A percentile compares a stretch with the other conserved stretches of the same genome.
These are phyloP conservation scores for Amblyteles armatorius DNA, from an alignment of 2,888 invertebrate genomes.

Conservation along the genomic window DNA sequence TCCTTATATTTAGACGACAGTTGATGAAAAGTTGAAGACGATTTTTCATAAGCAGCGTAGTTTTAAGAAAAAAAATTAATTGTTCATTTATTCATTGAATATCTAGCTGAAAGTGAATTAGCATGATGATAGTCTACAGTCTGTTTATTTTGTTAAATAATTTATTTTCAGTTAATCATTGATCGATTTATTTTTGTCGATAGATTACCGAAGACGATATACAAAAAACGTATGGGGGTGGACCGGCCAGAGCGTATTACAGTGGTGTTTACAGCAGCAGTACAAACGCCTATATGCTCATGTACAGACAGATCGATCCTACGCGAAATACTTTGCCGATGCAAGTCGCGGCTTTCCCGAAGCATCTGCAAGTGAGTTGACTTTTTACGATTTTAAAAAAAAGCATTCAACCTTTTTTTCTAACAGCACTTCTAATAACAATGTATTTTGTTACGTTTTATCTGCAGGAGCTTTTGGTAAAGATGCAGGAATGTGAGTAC, in stretches of 20 bases:
- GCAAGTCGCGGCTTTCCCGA: constrained; percentile 90
- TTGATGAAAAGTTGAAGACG: background rate
- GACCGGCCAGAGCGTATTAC: constrained; percentile 88
- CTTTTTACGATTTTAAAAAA: background rate
- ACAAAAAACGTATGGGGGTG: constrained; percentile 92
- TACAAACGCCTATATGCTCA: constrained; percentile 96
- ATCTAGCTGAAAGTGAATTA: background rate
- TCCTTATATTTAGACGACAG: too few relatives aligned
- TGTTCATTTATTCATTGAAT: background rate
- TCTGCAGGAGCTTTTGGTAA: constrained; percentile 86
- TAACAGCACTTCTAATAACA: background rate
- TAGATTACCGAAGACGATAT: constrained; percentile 93
- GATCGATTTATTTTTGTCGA: constrained; percentile 9
- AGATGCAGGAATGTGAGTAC: constrained; percentile 85
- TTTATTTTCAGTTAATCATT: background rate
- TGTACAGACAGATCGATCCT: constrained; percentile 92
- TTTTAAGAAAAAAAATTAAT: background rate
- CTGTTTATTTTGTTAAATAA: background rate
- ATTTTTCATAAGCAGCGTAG: background rate
- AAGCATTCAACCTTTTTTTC: background rate
- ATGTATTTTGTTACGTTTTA: constrained; percentile 24
- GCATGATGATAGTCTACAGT: background rate
- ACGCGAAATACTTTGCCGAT: constrained; percentile 88
- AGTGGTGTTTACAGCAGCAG: constrained; percentile 92
- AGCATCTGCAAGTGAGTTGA: constrained; percentile 87